Evolutionary conservation across 1,140 invertebrate genomes (phyloP), one percentile per base, ranked within the genome.

Genomic region (Drosophila pallidifrons): DNA sequence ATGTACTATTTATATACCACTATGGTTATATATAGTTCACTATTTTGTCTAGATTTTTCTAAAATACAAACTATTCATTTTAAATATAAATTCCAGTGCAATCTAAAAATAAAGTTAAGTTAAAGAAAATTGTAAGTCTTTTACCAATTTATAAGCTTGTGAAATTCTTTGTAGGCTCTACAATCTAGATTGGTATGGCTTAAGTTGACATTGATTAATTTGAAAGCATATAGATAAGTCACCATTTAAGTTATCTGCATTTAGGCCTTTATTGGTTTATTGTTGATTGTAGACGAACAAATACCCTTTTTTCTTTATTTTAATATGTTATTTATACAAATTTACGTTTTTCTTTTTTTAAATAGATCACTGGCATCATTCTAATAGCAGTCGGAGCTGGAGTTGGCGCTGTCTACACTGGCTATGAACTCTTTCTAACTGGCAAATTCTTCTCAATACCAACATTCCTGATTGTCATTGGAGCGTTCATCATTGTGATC

Each of bases 401-500:
- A 5, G 95, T 96, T 35, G 94, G 95, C 75, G 93, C 93, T n/a
- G 93, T 95, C 3, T 96, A 96, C 82, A 93, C 94, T 58, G 92
- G 94, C 41, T 97, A 97, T 93, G 93, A 95, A 51, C 93, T 95
- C 57, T 95, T 97, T 81, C 92, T 96, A 54, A 94, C 95, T 75
- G 85, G 93, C 7, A 93, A 94, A 71, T 94, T 95, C 77, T 92
- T 94, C 58, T 94, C 94, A 0, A 94, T 96, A 25, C 96, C 97
- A 11, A 95, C 96, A 15, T 94, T 98, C 49, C 93, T 97, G 46
- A 96, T 98, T 57, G 95, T 96, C 6, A 95, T 97, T 30, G 97
- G 97, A 6, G 91, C 95, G 1, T 95, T 97, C 43, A 95, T 97
- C 47, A 96, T 97, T 88, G 91, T 97, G 57, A 96, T 97, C 41